Evolutionary conservation across 2,797 vertebrate genomes (phyloP), one percentile per base, ranked within the genome.

Genomic region (Salarias fasciatus): DNA sequence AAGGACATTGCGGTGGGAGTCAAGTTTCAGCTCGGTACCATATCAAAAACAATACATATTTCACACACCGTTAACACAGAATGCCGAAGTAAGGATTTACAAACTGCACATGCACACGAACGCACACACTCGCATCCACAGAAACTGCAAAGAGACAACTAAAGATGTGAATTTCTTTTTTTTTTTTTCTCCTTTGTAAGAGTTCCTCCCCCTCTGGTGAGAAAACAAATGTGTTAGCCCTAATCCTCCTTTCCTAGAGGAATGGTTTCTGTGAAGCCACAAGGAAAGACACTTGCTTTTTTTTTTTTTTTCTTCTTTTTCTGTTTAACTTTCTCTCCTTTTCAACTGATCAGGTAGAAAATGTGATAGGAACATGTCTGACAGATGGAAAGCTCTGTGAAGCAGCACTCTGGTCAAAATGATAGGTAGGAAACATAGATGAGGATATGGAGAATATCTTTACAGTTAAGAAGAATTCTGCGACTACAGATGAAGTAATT

Each of bases 1-100:
- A 88, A 91, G 77, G 79, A 90, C 83, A 79, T 80, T 75, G 83
- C 59, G 80, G 86, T 88, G 90, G 90, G 86, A 92, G 88, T 92
- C 88, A 91, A 91, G 88, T 90, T 88, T 92, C 82, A 92, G 83
- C 84, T 84, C 8, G 24, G 89, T 92, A 92, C 91, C 91, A 83
- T 88, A 78, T 86, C 70, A 87, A 90, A 88, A 92, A 85, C 85
- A 90, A 90, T 82, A 82, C 86, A 90, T 60, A 84, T 62, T 86
- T 88, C 79, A 91, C 82, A 77, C 80, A 87, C 77, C 29, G 67
- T 89, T 81, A 87, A 89, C 83, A 90, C 67, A 87, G 72, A 85
- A 86, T 82, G 85, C 78, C 36, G 5, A 84, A 88, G 73, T 75
- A 82, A 80, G 72, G 81, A 66, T 78, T 82, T 68, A 85, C 76